Evolutionary conservation across 1,140 invertebrate species (phyloP), one percentile per base, ranked within the genome.

Genomic region (Drosophila lowei): DNA sequence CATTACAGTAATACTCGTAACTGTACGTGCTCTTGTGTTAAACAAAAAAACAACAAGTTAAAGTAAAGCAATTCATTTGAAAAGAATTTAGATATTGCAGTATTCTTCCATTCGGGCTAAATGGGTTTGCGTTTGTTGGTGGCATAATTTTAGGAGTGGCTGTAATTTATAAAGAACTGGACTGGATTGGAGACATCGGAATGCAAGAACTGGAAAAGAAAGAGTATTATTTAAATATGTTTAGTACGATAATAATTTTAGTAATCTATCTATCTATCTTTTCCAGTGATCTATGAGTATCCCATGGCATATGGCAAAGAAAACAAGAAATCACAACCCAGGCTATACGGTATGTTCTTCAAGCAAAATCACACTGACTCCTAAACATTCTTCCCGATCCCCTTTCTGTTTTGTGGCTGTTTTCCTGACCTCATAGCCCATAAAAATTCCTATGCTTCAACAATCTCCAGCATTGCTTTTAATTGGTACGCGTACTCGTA

Each of bases 1-100:
- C 58, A 62, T 11, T 54, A 63, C 53, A 38, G 52, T 57, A 68
- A 72, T 28, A 13, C 34, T 13, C 9, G 11, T 38, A 46, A 49
- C 49, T 77, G 42, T 60, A 74, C 72, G 72, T 83, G 79, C 65
- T 84, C 57, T 74, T 84, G 73, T 77, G 77, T 86, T 86, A 15
- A 54, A 38, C 3, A 71, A 72, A 62, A 38, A 13, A 71, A 49
- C 5, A n/a, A 55, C 5, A n/a, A 55, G 53, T 65, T 25, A 18
- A 63, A 55, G 55, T 56, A 76, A 83, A 83, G 71, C 23, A 15
- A 78, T 75, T 62, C 34, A 55, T 70, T 76, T 49, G 16, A 77
- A 53, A 43, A 28, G 41, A 4, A 21, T 21, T 25, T n/a, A 13
- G 6, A 13, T 13, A 9, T 49, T 42, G 7, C 44, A 15, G 34